Conservation (phyloP, 2,797 vertebrate species). For the Gallinago stenura region DNA sequence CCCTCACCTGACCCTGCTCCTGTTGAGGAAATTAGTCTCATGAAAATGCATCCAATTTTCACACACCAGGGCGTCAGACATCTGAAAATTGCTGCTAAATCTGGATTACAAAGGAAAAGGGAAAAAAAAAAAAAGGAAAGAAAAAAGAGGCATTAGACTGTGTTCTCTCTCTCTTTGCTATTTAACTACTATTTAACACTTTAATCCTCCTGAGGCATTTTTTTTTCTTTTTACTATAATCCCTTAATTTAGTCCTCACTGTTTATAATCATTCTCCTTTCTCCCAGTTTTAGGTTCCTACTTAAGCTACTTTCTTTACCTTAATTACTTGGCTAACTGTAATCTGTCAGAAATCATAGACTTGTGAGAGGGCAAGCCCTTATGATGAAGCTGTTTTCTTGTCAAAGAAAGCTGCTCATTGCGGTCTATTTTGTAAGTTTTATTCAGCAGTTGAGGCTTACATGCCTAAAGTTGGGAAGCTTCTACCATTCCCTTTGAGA, state of each 20-base stretch:
- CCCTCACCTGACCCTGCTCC: neutral
- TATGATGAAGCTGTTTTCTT: neutral
- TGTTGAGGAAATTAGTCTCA: conserved; percentile 1
- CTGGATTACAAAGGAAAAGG: conserved; percentile 1
- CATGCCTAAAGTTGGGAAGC: neutral
- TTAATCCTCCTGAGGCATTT: conserved; percentile 22
- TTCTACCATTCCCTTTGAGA: neutral
- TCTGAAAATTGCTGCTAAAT: conserved; percentile 7
- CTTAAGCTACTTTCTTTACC: conserved; percentile 36
- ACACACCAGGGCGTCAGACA: neutral
- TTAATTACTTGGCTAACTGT: conserved; percentile 42
- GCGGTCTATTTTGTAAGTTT: neutral
- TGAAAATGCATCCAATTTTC: conserved; percentile 29
- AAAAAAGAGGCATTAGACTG: neutral
- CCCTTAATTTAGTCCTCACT: neutral
- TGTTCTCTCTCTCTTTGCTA: neutral
- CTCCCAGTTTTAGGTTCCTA: conserved; percentile 13
- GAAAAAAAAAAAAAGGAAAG: neutral
- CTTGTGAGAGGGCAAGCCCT: neutral
- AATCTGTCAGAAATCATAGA: conserved; percentile 36
- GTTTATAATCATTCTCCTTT: conserved; percentile 37
- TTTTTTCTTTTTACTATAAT: conserved; percentile 16
- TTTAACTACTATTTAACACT: conserved; percentile 55
- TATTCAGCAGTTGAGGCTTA: neutral
- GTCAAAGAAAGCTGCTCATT: neutral